These are phyloP conservation scores for Oreocharis arfaki DNA, from an alignment of 2,113 vertebrate genomes.

Conservation along the genomic window DNA sequence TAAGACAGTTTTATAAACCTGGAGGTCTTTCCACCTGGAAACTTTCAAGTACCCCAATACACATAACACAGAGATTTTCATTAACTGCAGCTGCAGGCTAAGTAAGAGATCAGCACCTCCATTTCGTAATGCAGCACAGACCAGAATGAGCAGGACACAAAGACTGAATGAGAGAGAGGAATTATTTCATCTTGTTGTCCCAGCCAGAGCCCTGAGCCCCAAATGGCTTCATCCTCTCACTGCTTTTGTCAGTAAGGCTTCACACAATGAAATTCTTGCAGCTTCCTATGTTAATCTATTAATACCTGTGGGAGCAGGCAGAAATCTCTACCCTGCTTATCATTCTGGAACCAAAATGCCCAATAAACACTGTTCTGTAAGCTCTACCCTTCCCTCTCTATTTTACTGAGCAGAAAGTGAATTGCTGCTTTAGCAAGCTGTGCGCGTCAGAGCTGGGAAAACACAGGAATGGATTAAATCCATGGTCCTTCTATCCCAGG, in stretches of 20 bases:
- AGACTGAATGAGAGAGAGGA: background rate
- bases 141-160: background rate
- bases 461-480: background rate
- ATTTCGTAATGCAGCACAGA: background rate
- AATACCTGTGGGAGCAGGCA: background rate
- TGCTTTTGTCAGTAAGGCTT: background rate
- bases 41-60: background rate
- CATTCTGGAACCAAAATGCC: background rate
- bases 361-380: background rate
- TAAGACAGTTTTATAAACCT: background rate
- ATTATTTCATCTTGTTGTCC: conserved; percentile 21
- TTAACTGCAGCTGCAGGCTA: conserved; percentile 3
- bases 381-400: background rate
- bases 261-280: background rate
- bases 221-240: conserved; percentile 7
- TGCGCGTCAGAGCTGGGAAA: background rate
- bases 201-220: conserved; percentile 1
- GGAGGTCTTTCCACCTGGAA: background rate
- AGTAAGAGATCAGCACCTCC: conserved; percentile 14
- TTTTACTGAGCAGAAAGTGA: background rate
- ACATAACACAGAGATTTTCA: background rate
- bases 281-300: conserved; percentile 29
- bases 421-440: background rate
- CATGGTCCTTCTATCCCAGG: background rate
- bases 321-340: conserved; percentile 5